A percentile compares a stretch with the other conserved stretches of the same genome.
phyloP scores from a whole-genome alignment of 1,140 invertebrate genomes.

The Tigriopus japonicus region DNA sequence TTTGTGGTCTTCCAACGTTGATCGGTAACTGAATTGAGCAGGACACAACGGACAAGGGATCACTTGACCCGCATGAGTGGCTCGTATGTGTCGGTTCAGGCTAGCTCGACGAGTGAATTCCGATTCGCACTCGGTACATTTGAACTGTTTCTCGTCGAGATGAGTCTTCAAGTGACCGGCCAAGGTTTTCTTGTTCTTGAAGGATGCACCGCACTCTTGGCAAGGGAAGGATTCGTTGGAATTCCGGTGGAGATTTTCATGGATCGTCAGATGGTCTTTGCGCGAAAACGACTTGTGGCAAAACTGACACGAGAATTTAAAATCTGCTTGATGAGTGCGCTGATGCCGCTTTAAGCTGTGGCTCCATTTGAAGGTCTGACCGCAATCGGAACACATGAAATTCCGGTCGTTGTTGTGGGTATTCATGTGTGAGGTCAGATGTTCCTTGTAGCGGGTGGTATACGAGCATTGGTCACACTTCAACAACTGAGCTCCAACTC shows the following conservation, averaged over 20 bases:
- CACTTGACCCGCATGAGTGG: slow-evolving; percentile 11
- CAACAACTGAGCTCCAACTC: not conserved
- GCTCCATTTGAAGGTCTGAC: slow-evolving; percentile 14
- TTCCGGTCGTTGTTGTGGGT: slow-evolving; percentile 6
- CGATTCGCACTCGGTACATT: slow-evolving; percentile 11
- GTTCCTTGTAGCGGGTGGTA: slow-evolving; percentile 13
- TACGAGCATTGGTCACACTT: slow-evolving; percentile 12
- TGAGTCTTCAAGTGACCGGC: slow-evolving; percentile 14
- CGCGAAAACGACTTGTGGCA: slow-evolving; percentile 8
- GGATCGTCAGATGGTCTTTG: slow-evolving; percentile 12
- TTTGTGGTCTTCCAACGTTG: slow-evolving; percentile 12
- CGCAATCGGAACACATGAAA: slow-evolving; percentile 11
- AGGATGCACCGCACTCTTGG: slow-evolving; percentile 7
- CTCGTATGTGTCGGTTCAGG: slow-evolving; percentile 10
- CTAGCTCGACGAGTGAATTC: slow-evolving; percentile 12
- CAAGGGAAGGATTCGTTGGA: slow-evolving; percentile 1
- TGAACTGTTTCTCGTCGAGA: slow-evolving; percentile 7
- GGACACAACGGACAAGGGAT: slow-evolving; percentile 5
- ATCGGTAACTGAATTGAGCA: slow-evolving; percentile 11
- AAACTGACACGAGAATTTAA: slow-evolving; percentile 1
- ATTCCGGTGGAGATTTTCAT: slow-evolving; percentile 10
- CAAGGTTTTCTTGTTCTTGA: slow-evolving; percentile 15
- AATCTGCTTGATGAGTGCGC: slow-evolving; percentile 1
- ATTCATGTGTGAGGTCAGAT: slow-evolving; percentile 12
- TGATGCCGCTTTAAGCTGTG: slow-evolving; percentile 11